phyloP scores from a whole-genome alignment of 2,888 invertebrate genomes.

The Macrosoma leucophasiata region DNA sequence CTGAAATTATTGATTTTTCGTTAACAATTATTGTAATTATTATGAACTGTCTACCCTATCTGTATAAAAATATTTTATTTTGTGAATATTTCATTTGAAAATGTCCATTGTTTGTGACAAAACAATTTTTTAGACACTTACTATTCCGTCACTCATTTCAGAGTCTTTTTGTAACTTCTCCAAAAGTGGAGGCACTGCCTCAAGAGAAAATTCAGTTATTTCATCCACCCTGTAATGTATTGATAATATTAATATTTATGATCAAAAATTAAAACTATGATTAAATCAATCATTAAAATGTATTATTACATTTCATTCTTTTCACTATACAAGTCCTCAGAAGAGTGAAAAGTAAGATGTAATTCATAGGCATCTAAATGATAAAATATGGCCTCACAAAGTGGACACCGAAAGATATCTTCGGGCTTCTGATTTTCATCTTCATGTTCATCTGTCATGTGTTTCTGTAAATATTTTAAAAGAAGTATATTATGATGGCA shows the following conservation, averaged over 20 bases:
- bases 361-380: conserved; percentile 79
- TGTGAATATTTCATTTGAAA: background rate
- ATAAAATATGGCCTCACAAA: conserved; percentile 79
- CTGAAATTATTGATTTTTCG: conserved; percentile 35
- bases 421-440: conserved; percentile 72
- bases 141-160: conserved; percentile 17
- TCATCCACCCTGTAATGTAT: conserved; percentile 40
- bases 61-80: background rate
- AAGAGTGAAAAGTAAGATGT: conserved; percentile 77
- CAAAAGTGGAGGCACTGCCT: conserved; percentile 58
- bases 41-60: background rate
- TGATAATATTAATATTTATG: background rate
- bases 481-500: too few relatives aligned
- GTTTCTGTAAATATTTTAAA: conserved; percentile 70
- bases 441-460: conserved; percentile 68
- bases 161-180: conserved; percentile 46
- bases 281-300: background rate
- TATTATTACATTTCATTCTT: conserved; percentile 63
- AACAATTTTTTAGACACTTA: conserved; percentile 10
- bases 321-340: conserved; percentile 77
- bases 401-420: conserved; percentile 77
- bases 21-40: background rate
- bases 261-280: background rate
- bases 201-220: conserved; percentile 56
- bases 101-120: background rate